Evolutionary conservation across 2,113 vertebrate genomes (phyloP).

Genomic region (Megalops atlanticus): DNA sequence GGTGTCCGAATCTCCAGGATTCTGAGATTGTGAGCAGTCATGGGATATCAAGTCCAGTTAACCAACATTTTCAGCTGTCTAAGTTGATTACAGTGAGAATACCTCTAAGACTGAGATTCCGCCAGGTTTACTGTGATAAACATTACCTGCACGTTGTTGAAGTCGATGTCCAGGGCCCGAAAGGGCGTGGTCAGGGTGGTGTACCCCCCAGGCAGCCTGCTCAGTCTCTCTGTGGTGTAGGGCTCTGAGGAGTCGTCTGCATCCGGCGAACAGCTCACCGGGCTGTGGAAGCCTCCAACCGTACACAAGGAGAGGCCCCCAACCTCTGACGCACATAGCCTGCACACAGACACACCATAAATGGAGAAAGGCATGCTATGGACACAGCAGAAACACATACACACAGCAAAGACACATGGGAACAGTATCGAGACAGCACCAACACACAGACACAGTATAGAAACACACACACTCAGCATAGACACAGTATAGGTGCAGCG

Average conservation of each 20-base stretch:
- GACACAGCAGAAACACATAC: background rate
- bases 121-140: too few relatives aligned
- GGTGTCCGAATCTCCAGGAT: too few relatives aligned
- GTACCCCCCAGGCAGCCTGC: slow-evolving; percentile 84
- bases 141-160: slow-evolving; percentile 90
- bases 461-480: too few relatives aligned
- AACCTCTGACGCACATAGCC: slow-evolving; percentile 73
- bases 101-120: too few relatives aligned
- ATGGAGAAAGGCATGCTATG: background rate
- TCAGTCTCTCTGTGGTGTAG: slow-evolving; percentile 93
- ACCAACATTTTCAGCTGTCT: too few relatives aligned
- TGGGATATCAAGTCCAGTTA: too few relatives aligned
- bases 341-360: slow-evolving; percentile 48
- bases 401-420: background rate
- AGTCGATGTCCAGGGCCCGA: slow-evolving; percentile 84
- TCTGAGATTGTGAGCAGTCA: too few relatives aligned
- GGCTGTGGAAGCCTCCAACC: slow-evolving; percentile 80
- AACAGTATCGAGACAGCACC: too few relatives aligned
- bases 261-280: slow-evolving; percentile 69
- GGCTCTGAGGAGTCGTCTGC: slow-evolving; percentile 85
- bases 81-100: too few relatives aligned
- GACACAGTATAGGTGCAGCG: too few relatives aligned
- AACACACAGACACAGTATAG: too few relatives aligned
- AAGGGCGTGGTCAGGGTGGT: slow-evolving; percentile 81
- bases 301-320: slow-evolving; percentile 76